These are phyloP conservation scores for Pteronura brasiliensis DNA, from an alignment of 2,113 vertebrate species.

Conservation along the genomic window DNA sequence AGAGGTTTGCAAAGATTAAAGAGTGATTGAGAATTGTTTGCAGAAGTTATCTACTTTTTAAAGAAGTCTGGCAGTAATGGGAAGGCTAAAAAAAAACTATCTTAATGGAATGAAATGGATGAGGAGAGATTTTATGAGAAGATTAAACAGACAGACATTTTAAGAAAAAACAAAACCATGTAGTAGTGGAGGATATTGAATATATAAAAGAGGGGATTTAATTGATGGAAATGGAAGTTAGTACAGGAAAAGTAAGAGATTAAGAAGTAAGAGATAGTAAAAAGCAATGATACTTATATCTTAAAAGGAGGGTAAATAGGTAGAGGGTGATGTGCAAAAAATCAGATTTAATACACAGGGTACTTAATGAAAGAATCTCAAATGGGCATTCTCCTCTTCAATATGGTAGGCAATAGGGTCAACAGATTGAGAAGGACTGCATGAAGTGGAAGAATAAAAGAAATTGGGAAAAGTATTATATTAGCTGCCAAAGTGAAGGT, in stretches of 20 bases:
- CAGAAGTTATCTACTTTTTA: background rate
- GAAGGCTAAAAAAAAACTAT: background rate
- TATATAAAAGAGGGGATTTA: background rate
- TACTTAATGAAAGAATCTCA: background rate
- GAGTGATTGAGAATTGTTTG: background rate
- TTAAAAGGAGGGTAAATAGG: background rate
- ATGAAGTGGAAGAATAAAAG: background rate
- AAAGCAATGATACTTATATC: background rate
- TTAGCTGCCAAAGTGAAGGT: background rate
- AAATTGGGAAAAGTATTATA: background rate
- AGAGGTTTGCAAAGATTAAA: conserved; percentile 35
- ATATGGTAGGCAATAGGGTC: background rate
- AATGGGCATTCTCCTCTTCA: background rate
- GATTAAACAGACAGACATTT: background rate
- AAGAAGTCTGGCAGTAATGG: background rate
- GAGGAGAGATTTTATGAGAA: background rate
- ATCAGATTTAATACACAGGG: background rate
- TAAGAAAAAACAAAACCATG: background rate
- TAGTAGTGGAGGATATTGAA: background rate
- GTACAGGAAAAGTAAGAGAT: background rate
- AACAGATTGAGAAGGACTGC: background rate
- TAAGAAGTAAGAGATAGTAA: background rate
- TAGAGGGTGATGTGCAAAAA: background rate
- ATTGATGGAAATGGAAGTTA: background rate
- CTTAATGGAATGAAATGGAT: background rate